Evolutionary conservation across 53 echinoderm and acorn worm species (phyloP), one percentile per base, ranked within the genome.

Genomic region (Hippasteria phrygiana): DNA sequence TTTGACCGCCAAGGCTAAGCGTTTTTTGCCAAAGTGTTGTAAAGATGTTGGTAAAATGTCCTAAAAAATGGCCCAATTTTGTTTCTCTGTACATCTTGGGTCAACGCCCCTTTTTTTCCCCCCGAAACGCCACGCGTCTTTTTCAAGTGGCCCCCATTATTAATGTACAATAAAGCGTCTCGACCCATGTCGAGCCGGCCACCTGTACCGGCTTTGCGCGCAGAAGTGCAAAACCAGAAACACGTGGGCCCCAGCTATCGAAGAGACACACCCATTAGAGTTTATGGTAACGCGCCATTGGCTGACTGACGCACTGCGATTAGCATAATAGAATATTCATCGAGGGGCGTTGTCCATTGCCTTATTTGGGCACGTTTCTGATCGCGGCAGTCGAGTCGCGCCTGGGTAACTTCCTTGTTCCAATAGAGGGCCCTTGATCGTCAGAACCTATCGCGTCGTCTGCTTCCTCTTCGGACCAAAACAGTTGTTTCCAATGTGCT

Each of bases 251-350:
- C n/a, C n/a, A n/a, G 71, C 70, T 65, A 6, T 82, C 43, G 42
- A 14, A 4, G 24, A 32, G 82, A 42, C 82, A 82, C 82, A 20
- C 82, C 82, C 78, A n/a, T 26, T 59, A 33, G 37, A 35, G 13
- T 3, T 42, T 62, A 35, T 64, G n/a, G 81, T 64, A 31, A 16
- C 29, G 41, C 43, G 64, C 62, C 81, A 81, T 81, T 81, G 81
- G 81, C 43, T 56, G 43, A 28, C 65, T 35, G 45, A 40, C 28
- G 45, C 14, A 1, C 2, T 26, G 4, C 36, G 16, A 85, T 85
- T 85, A 70, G 69, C 70, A 70, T 70, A 51, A 85, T 85, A 32
- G 50, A 85, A 85, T 85, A 85, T 85, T 85, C 85, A 85, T 35
- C n/a, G 33, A 41, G 71, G 85, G 85, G 85, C 85, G 85, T 85